Evolutionary conservation across 2,888 invertebrate species (phyloP), one percentile per base, ranked within the genome.

Genomic region (Acleris sparsana): DNA sequence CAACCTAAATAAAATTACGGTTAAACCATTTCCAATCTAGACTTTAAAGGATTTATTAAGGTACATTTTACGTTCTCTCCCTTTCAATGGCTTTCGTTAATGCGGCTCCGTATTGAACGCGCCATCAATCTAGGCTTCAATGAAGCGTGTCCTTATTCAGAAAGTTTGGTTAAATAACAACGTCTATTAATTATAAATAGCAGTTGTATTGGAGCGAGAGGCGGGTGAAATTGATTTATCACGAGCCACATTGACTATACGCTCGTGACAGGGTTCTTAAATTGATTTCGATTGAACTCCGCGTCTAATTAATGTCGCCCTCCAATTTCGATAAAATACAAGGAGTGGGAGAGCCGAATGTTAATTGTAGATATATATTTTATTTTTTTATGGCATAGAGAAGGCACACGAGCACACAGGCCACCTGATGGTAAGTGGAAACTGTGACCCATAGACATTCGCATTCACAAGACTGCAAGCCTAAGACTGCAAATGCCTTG

Each of bases 141-240:
- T 87, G 82, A 84, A 80, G 70, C 81, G 73, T 77, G 80, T 82
- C 84, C 87, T 86, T 83, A 86, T 85, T 84, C 82, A 83, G 71
- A 71, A 76, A 73, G 79, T 83, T 85, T 83, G 79, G 80, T 83
- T 83, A 87, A 86, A 87, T 89, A 89, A 86, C 80, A 79, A 78
- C 78, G 74, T 78, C 83, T 85, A 89, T 88, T 89, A 86, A 88
- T 89, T 88, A 88, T 84, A 81, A 80, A 85, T 81, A 80, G 78
- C 76, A 79, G 76, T 81, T 73, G 78, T 80, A 82, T 82, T 80
- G 78, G 76, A 76, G 76, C 74, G 78, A 78, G 84, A 83, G 81
- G 71, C 70, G 73, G 72, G 69, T 77, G 75, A 74, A 79, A 81
- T 84, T 84, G 81, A 89, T 87, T 86, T 83, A 86, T 85, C 71